Conservation (phyloP, 1,140 invertebrate species). For the Heterodera carotae region DNA sequence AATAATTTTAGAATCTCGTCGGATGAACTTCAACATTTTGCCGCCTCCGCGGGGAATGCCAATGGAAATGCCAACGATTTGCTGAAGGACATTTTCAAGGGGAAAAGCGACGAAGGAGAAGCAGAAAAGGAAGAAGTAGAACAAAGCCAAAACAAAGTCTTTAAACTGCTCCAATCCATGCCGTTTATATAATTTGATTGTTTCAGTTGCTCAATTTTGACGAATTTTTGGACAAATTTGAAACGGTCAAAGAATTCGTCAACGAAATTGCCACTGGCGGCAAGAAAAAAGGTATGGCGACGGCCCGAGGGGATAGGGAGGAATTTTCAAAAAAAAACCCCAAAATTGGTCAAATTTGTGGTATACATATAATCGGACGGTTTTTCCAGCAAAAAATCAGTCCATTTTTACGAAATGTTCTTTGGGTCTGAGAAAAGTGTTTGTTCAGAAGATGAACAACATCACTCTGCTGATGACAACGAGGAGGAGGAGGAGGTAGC, state of each 20-base stretch:
- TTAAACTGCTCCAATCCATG: neutral
- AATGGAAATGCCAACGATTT: neutral
- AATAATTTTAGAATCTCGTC: conserved; percentile 8
- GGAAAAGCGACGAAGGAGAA: conserved; percentile 63
- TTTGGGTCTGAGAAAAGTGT: too few relatives aligned
- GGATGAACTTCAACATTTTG: conserved; percentile 1
- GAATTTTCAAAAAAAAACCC: too few relatives aligned
- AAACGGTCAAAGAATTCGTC: conserved; percentile 60
- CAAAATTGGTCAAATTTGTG: too few relatives aligned
- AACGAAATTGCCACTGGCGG: neutral
- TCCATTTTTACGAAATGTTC: too few relatives aligned
- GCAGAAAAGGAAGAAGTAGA: conserved; percentile 10
- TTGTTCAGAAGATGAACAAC: too few relatives aligned
- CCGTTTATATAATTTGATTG: neutral
- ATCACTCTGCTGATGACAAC: too few relatives aligned
- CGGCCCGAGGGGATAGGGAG: neutral
- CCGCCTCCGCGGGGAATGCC: too few relatives aligned
- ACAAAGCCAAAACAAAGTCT: conserved; percentile 1
- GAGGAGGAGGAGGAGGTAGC: too few relatives aligned
- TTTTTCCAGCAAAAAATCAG: too few relatives aligned
- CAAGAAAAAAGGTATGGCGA: neutral
- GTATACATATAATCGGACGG: too few relatives aligned
- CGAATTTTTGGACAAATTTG: conserved; percentile 79
- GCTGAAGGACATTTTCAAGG: conserved; percentile 2
- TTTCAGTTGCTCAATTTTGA: conserved; percentile 64